Evolutionary conservation across 1,140 invertebrate species (phyloP), one percentile per base, ranked within the genome.

Genomic region (Tribolium madens): DNA sequence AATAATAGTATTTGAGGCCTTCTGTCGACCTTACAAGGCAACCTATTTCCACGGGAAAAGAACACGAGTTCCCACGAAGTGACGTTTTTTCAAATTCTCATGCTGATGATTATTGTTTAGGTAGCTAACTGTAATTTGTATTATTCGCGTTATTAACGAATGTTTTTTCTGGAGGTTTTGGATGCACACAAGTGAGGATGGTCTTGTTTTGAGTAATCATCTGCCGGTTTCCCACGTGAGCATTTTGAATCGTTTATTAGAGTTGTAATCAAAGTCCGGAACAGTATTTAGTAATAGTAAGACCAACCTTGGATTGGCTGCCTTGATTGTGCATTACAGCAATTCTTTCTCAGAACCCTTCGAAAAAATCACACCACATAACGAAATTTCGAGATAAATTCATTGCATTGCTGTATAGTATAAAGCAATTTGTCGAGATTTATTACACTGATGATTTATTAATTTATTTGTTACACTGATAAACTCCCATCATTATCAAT

Each of bases 1-100:
- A n/a, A 18, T 57, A 33, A 57, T 60, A 36, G 53, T 47, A 57
- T 17, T 64, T 52, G 57, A 77, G 76, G 64, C 78, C 76, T 79
- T 77, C 68, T 42, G 10, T 75, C 79, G 79, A 73, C 79, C 79
- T 80, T 80, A 77, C 79, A 80, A 80, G 79, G 77, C 77, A 80
- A 79, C 79, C 77, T 69, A 73, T 77, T 80, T 80, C 78, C 75
- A 80, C 79, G 76, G 76, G 77, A 80, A 80, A 75, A 57, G 42
- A 79, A 64, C 77, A 77, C 68, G 48, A 14, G 21, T 79, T 80
- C 79, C 78, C 79, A 80, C 79, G 79, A 26, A 72, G 12, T 78
- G 76, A 80, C 73, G 73, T 74, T 60, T 75, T 77, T 77, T 79
- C 64, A 70, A 72, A 76, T 74, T 77, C 46, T 74, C 21, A 73